Base-by-base conservation (phyloP, 1,140 invertebrate genomes). In the Drosophila pachea region DNA sequence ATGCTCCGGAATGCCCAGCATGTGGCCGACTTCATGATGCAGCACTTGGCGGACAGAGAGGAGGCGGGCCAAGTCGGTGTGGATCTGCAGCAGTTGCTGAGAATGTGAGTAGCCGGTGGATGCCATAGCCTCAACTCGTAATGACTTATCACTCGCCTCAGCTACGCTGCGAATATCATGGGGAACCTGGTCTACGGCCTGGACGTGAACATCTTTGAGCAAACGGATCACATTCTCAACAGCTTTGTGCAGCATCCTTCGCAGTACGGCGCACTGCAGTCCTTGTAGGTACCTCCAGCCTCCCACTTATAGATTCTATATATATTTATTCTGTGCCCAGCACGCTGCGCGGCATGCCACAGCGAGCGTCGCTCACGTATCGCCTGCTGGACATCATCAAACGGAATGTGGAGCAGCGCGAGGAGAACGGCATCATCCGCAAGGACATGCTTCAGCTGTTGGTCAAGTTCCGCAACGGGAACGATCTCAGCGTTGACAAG, bases 381-480 rank as follows among this genome's bases (percentile, higher is more conserved):
- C 82, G 87, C 36, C 66, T 88, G 14, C 61, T 84, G 5, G 83
- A 87, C 56, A 67, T 88, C 36, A 68, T 88, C 0, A 66, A 71
- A 11, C 58, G 68, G 11, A 79, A 56, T 38, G 79, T 88, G 4
- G 76, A 68, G 16, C 38, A 55, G 7, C 68, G 87, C 11, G 87
- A 88, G 56, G 74, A 86, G 11, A 56, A 56, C 7, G 77, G 77
- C 40, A 59, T 78, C 0, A 74, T 86, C 66, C 77, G 87, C 11
- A 88, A 88, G 50, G 87, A 88, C 36, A 74, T 88, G n/a, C 43
- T 88, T 0, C 87, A 88, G 47, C 36, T 88, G 22, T 50, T 88
- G 47, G 73, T 88, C 0, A 82, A 78, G 52, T 87, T 88, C 31
- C 75, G 87, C 12, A 88, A 88, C 59, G 87, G 78, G 50, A 81